Evolutionary conservation across 2,113 vertebrate species (phyloP).

Genomic region (Tragulus kanchil): DNA sequence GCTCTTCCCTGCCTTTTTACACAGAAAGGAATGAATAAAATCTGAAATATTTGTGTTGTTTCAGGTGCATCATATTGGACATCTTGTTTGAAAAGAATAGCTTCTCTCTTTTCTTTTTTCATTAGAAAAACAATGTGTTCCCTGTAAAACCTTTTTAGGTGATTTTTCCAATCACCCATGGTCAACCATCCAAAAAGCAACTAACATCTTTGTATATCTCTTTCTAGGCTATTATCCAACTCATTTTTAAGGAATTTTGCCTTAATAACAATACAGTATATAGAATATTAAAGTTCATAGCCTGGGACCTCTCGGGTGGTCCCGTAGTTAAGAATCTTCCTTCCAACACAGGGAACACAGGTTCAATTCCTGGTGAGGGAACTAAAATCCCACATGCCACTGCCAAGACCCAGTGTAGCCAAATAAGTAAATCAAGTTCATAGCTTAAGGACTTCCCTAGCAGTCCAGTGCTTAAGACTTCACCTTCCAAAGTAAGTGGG

Average conservation of each 20-base stretch:
- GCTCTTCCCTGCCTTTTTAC: not conserved
- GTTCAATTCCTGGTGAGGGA: not conserved
- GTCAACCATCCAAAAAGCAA: not conserved
- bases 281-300: slow-evolving; percentile 17
- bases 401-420: not conserved
- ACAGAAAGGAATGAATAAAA: slow-evolving; percentile 14
- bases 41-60: slow-evolving; percentile 25
- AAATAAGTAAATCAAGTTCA: too few species aligned
- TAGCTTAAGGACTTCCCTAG: too few species aligned
- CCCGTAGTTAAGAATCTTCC: not conserved
- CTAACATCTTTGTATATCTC: not conserved
- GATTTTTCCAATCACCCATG: not conserved
- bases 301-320: not conserved
- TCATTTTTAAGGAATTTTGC: not conserved
- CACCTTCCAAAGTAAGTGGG: too few species aligned
- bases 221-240: slow-evolving; percentile 20
- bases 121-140: slow-evolving; percentile 41
- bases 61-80: not conserved
- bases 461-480: too few species aligned
- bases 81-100: slow-evolving; percentile 44
- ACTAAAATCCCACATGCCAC: not conserved
- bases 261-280: slow-evolving; percentile 28
- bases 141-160: not conserved
- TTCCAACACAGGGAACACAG: not conserved
- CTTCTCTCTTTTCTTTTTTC: not conserved